Evolutionary conservation across 2,888 invertebrate species (phyloP).

Genomic region (Apotomis turbidana): DNA sequence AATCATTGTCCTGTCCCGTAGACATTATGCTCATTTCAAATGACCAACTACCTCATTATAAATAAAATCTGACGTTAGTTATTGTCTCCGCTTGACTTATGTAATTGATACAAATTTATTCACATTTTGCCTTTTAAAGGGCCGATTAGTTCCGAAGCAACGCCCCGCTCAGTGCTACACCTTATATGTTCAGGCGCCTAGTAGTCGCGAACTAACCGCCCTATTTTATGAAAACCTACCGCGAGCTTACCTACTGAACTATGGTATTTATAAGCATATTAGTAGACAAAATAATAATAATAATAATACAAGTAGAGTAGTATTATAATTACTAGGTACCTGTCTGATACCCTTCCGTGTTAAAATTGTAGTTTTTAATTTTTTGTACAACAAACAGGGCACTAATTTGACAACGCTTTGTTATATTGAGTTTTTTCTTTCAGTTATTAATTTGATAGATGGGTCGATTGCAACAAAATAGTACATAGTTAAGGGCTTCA

Average conservation of each 20-base stretch:
- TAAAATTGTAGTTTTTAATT: no score
- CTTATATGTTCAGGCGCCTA: constrained; percentile 30
- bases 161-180: constrained; percentile 21
- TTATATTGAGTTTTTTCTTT: no score
- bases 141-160: constrained; percentile 32
- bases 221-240: constrained; percentile 1
- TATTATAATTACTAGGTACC: no score
- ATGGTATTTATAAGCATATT: not conserved
- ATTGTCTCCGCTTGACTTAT: constrained; percentile 44
- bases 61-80: constrained; percentile 39
- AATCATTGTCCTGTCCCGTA: constrained; percentile 60
- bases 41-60: constrained; percentile 45
- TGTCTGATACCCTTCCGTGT: no score
- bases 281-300: not conserved
- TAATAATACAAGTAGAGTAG: no score
- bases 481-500: no score
- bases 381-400: no score
- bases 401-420: no score
- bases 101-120: constrained; percentile 53
- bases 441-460: no score
- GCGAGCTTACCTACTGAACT: no score
- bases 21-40: constrained; percentile 56
- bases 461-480: no score
- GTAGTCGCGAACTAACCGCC: constrained; percentile 8
- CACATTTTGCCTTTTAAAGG: constrained; percentile 49